A percentile compares a stretch with the other conserved stretches of the same genome.
phyloP scores from a whole-genome alignment of 2,797 vertebrate genomes.

The Macropus fuliginosus region DNA sequence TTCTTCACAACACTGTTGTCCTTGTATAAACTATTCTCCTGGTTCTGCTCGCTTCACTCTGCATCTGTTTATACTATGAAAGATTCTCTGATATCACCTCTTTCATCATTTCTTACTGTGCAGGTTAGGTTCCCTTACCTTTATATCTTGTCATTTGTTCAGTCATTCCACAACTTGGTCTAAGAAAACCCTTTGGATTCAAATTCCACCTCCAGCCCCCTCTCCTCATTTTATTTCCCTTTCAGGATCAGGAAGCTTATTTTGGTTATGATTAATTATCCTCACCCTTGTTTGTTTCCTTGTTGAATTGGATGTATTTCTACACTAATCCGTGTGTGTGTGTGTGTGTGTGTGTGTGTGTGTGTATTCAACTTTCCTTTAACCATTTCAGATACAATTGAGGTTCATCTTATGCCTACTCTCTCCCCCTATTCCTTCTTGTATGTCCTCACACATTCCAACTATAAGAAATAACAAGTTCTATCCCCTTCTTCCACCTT shows the following conservation, averaged over 20 bases:
- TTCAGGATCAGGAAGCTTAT: background rate
- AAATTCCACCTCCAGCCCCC: background rate
- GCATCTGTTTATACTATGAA: background rate
- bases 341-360: background rate
- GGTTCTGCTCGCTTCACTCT: background rate
- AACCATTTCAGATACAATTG: background rate
- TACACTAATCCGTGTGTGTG: background rate
- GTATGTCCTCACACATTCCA: background rate
- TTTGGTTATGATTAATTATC: background rate
- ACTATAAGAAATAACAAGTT: background rate
- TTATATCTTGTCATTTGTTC: background rate
- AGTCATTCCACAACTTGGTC: background rate
- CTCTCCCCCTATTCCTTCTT: background rate
- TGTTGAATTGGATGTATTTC: background rate
- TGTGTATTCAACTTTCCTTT: background rate
- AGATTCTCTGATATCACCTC: background rate
- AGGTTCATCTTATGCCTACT: background rate
- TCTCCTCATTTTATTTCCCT: background rate
- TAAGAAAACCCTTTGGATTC: background rate
- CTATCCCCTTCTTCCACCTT: background rate
- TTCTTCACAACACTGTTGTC: background rate
- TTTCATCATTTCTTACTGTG: background rate
- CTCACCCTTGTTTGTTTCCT: background rate
- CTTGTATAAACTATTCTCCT: background rate
- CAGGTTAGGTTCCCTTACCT: background rate